phyloP scores from a whole-genome alignment of 2,113 vertebrate genomes.

The Ictalurus punctatus region DNA sequence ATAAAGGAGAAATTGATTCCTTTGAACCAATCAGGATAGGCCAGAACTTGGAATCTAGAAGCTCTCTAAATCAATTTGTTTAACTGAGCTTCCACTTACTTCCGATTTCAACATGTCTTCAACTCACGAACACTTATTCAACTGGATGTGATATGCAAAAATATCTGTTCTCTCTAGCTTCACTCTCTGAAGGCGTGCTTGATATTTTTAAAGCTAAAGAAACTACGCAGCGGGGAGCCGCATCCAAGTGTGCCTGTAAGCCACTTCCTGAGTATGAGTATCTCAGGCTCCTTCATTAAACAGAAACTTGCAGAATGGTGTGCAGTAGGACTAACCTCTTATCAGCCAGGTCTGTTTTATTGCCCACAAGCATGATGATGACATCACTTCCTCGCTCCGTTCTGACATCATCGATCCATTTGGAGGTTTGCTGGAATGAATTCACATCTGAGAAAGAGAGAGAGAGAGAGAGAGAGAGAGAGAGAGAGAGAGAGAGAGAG shows the following conservation, averaged over 20 bases:
- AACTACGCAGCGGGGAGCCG: background rate
- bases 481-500: constrained; percentile 26
- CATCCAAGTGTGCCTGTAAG: background rate
- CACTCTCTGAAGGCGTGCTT: background rate
- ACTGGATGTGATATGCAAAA: background rate
- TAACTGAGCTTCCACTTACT: background rate
- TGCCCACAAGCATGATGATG: constrained; percentile 93
- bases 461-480: constrained; percentile 3
- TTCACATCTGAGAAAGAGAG: constrained; percentile 78
- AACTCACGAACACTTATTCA: background rate
- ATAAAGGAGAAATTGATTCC: background rate
- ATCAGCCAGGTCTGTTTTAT: constrained; percentile 90
- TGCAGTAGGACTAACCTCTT: constrained; percentile 76
- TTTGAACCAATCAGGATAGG: background rate
- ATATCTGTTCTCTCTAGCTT: background rate
- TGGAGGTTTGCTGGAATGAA: constrained; percentile 92
- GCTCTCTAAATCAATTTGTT: background rate
- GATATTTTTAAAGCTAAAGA: constrained; percentile 6
- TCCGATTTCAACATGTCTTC: background rate
- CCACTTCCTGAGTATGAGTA: background rate
- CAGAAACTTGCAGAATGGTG: constrained; percentile 7
- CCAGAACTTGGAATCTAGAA: background rate
- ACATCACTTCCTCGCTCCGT: constrained; percentile 92
- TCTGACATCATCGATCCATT: constrained; percentile 93
- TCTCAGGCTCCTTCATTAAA: background rate